Percentiles rank a stretch among this genome's conserved stretches.
These are phyloP conservation scores for Meteorus cinctellus DNA, from an alignment of 2,888 invertebrate species.

Conservation along the genomic window DNA sequence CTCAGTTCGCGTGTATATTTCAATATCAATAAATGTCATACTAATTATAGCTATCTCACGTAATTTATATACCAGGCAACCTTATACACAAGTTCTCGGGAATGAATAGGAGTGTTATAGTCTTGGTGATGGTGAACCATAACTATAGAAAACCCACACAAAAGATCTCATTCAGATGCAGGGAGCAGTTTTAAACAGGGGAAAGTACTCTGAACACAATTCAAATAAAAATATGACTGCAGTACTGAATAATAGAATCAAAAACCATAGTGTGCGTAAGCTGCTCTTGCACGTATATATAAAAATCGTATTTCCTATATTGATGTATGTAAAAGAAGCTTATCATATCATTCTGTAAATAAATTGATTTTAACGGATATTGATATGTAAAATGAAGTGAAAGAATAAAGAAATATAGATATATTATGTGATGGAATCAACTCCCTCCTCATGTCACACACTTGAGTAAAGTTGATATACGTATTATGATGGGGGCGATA, in stretches of 20 bases:
- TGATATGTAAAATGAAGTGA: background rate
- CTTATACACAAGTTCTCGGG: too few relatives aligned
- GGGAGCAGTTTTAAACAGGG: too few relatives aligned
- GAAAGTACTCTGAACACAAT: background rate
- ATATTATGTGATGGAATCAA: background rate
- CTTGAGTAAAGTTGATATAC: constrained; percentile 22
- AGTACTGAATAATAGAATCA: background rate
- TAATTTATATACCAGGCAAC: background rate
- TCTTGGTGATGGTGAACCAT: too few relatives aligned
- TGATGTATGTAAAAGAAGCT: background rate
- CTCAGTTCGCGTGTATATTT: background rate
- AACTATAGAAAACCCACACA: too few relatives aligned
- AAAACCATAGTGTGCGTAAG: background rate
- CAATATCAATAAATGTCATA: background rate
- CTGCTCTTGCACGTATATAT: background rate
- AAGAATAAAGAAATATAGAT: background rate
- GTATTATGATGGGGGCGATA: constrained; percentile 46
- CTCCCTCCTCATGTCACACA: background rate
- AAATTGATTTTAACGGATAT: constrained; percentile 10
- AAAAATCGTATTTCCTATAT: constrained; percentile 1
- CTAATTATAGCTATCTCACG: background rate
- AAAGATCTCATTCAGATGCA: too few relatives aligned
- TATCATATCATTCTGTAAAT: constrained; percentile 30
- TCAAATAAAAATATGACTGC: background rate
- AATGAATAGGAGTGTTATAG: too few relatives aligned